Percentiles rank a stretch among this genome's conserved stretches.
Evolutionary conservation across 1,140 invertebrate genomes (phyloP).

Genomic region (Copidosoma floridanum): DNA sequence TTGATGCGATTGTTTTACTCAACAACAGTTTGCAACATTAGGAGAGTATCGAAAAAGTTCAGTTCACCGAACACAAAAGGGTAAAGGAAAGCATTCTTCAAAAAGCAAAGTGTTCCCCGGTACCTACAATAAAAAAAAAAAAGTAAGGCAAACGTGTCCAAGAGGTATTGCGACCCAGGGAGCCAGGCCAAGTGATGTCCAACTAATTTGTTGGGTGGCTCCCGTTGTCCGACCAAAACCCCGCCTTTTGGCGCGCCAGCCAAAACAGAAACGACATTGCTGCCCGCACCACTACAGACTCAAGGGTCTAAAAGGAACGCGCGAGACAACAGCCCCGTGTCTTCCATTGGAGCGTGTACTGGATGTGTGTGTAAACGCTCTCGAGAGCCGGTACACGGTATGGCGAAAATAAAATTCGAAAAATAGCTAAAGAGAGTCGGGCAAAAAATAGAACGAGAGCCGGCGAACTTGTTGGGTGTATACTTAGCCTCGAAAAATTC

Average conservation of each 20-base stretch:
- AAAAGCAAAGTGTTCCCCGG: no score
- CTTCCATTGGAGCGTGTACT: neutral
- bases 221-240: slow-evolving; percentile 26
- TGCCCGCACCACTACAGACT: no score
- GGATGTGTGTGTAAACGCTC: neutral
- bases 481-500: no score
- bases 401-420: neutral
- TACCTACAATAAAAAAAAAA: neutral
- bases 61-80: no score
- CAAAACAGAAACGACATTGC: slow-evolving; percentile 24
- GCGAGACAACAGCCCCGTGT: neutral
- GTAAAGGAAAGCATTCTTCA: no score
- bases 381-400: neutral
- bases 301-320: neutral
- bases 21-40: no score
- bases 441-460: neutral
- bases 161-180: no score
- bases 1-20: no score
- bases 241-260: slow-evolving; percentile 36
- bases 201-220: slow-evolving; percentile 44
- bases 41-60: no score
- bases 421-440: neutral
- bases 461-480: no score
- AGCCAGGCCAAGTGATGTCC: slow-evolving; percentile 32
- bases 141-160: neutral